Evolutionary conservation across 2,113 vertebrate genomes (phyloP).

Genomic region (Chaetodon trifascialis): DNA sequence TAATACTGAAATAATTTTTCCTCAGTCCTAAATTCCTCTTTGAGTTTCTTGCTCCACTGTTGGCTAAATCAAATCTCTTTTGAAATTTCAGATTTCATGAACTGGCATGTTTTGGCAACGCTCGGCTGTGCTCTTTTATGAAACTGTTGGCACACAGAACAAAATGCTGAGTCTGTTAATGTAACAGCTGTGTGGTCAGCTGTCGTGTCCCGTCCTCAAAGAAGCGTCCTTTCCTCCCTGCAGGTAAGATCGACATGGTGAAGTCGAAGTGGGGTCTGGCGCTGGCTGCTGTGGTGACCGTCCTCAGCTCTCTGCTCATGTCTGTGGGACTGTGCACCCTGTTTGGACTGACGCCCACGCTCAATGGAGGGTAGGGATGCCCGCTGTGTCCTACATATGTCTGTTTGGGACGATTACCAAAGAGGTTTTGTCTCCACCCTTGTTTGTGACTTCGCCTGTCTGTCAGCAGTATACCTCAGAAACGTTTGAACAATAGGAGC

Average conservation of each 20-base stretch:
- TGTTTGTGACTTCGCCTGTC: background rate
- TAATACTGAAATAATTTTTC: background rate
- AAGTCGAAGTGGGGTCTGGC: constrained; percentile 99
- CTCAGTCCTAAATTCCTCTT: background rate
- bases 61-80: background rate
- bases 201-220: background rate
- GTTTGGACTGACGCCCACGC: constrained; percentile 96
- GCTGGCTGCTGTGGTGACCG: constrained; percentile 95
- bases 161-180: background rate
- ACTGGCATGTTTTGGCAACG: background rate
- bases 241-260: constrained; percentile 99
- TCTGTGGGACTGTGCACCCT: constrained; percentile 97
- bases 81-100: background rate
- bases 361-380: constrained; percentile 94
- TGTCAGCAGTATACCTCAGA: background rate
- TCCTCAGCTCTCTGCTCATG: constrained; percentile 99
- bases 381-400: background rate
- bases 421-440: background rate
- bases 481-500: no score
- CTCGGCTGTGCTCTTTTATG: background rate
- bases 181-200: background rate
- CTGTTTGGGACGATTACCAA: constrained; percentile 5
- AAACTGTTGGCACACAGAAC: background rate
- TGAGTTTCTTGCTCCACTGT: background rate
- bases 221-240: background rate